Evolutionary conservation across 2,888 invertebrate genomes (phyloP).

Genomic region (Drosophila neotestacea): DNA sequence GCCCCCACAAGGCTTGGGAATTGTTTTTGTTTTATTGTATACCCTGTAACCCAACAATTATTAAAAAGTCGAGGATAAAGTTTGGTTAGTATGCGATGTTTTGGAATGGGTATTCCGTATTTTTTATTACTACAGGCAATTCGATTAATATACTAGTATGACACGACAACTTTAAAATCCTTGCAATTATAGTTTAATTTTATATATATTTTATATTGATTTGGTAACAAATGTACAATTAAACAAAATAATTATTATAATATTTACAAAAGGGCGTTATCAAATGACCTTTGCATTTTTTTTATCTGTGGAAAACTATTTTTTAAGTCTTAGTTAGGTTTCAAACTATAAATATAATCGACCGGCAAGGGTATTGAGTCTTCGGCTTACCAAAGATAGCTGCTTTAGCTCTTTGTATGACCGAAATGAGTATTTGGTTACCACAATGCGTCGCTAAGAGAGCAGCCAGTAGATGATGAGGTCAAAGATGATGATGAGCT

Average conservation of each 20-base stretch:
- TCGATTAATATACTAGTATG: not conserved
- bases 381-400: not conserved
- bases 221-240: no score
- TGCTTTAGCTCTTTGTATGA: slow-evolving; percentile 21
- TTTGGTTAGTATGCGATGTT: not conserved
- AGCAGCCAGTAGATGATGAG: slow-evolving; percentile 25
- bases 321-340: no score
- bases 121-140: not conserved
- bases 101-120: not conserved
- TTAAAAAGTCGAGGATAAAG: not conserved
- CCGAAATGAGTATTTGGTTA: slow-evolving; percentile 63
- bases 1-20: slow-evolving; percentile 25
- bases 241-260: no score
- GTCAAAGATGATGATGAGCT: slow-evolving; percentile 28
- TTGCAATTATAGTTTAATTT: no score
- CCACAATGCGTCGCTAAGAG: slow-evolving; percentile 33
- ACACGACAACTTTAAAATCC: no score
- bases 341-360: not conserved
- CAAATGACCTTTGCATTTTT: no score
- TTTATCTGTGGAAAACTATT: no score
- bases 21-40: slow-evolving; percentile 37
- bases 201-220: no score
- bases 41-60: slow-evolving; percentile 18
- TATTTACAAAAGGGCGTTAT: no score
- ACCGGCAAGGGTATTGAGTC: slow-evolving; percentile 1